A percentile compares a stretch with the other conserved stretches of the same genome.
Conservation (phyloP, 2,888 invertebrate species). For the Oscheius sp. region DNA sequence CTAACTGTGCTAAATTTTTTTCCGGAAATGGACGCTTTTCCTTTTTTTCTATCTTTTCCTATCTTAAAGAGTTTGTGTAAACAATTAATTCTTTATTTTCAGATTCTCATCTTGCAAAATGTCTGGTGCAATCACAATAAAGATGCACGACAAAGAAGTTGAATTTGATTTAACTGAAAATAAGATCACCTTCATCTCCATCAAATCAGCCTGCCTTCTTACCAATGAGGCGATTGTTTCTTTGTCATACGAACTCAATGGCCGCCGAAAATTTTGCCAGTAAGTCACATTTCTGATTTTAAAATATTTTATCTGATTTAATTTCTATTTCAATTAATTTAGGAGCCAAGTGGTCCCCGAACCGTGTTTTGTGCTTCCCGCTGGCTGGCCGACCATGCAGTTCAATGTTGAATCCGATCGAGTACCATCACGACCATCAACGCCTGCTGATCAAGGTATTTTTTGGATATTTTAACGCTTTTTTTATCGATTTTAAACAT, state of each 20-base stretch:
- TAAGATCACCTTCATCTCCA: not conserved
- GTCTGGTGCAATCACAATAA: not conserved
- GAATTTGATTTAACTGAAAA: not conserved
- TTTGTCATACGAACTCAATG: not conserved
- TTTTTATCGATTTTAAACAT: not conserved
- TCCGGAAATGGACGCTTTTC: slow-evolving; percentile 12
- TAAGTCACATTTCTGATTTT: not conserved
- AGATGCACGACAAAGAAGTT: not conserved
- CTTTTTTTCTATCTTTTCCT: slow-evolving; percentile 7
- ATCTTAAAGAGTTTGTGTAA: slow-evolving; percentile 16
- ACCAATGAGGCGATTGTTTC: not conserved
- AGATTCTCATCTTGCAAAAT: not conserved
- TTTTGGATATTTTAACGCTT: too few relatives aligned
- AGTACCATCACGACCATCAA: slow-evolving; percentile 19
- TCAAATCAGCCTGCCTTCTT: not conserved
- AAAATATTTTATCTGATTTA: too few relatives aligned
- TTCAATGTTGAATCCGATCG: not conserved
- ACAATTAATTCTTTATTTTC: not conserved
- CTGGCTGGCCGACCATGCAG: not conserved
- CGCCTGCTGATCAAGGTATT: slow-evolving; percentile 29
- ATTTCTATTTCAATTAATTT: not conserved
- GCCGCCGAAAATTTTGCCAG: not conserved
- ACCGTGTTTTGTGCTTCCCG: too few relatives aligned
- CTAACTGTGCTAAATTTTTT: slow-evolving; percentile 16
- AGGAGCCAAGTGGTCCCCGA: too few relatives aligned